Evolutionary conservation across 2,113 vertebrate species (phyloP), one percentile per base, ranked within the genome.

Genomic region (Mobula birostris): DNA sequence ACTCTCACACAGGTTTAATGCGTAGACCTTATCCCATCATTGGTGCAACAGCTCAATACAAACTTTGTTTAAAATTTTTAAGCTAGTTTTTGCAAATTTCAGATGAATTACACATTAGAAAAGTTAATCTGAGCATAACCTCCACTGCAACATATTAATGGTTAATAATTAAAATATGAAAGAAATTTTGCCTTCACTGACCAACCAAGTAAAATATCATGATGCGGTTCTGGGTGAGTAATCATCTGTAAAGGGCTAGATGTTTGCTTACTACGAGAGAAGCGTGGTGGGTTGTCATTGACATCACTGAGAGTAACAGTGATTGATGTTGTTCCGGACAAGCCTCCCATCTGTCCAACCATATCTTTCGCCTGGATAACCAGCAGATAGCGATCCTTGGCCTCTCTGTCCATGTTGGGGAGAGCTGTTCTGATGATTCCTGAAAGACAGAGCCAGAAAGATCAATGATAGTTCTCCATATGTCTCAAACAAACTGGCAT

Each of bases 291-390:
- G 94, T 99, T 99, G 96, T 99, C 99, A 0, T 99, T 99, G 94
- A 99, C 98, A 78, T 99, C 99, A 0, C 97, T 98, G 40, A 99
- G 97, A 2, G 98, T 98, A 95, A 99, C 97, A 0, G 98, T 99
- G 94, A 99, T 98, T 0, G 98, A 98, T 0, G 99, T 99, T 24
- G 98, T 99, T 79, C 99, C 98, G 2, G 99, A 99, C 56, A 99
- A 97, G 78, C 99, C 99, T 1, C 99, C 99, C 95, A 99, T 98
- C 97, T 99, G 98, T 66, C 99, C 99, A 94, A 99, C 98, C 98
- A 99, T 99, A 96, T 99, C 99, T 95, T 99, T 99, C 95, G 99
- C 99, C 96, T 99, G 98, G 96, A 99, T 99, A 95, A 99, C 98
- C 32, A 99, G 96, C 24, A 99, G 96, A 70, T 99, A 99, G 96